Evolutionary conservation across 2,113 vertebrate genomes (phyloP), one percentile per base, ranked within the genome.

Genomic region (Saguinus midas): DNA sequence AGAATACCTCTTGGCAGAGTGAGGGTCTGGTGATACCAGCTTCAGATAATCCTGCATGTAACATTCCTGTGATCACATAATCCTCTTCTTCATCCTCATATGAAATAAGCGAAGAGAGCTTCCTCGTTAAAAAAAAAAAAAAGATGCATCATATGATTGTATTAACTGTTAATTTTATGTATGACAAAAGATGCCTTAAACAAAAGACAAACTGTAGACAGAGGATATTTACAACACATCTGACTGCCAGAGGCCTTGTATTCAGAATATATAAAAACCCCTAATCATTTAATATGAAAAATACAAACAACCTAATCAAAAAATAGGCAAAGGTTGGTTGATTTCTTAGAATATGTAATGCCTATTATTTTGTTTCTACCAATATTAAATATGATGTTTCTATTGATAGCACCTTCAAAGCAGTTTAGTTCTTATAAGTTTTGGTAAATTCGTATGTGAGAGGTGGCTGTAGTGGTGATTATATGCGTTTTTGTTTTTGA

Each of bases 51-150:
- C 11, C 29, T 29, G 16, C 27, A 13, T 40, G 55, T 55, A 90
- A 27, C 29, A 8, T 32, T 87, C 35, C 20, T n/a, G 73, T 83
- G 87, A 52, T 70, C 32, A 79, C 58, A 90, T 16, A 40, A 27
- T 86, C 70, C 0, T 88, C 8, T 43, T 79, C 32, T 70, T 81
- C 32, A 40, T 40, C 13, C 50, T 86, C 13, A 7, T 76, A n/a
- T 5, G n/a, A 91, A 98, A 97, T 98, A 98, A 97, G 96, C 0
- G 35, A 45, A 91, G 68, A 92, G 68, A 37, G 1, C 20, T 37
- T 83, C 4, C 14, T 86, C 35, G 45, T 82, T 61, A 43, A 79
- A 52, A 52, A 52, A 50, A n/a, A 50, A 50, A 52, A 17, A 52
- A 85, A 73, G 57, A 52, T 84, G 32, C 1, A 79, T 78, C 35